These are phyloP conservation scores for Oscarella lobularis DNA, from an alignment of 37 sponge, comb jelly and placozoan genomes.

Conservation along the genomic window DNA sequence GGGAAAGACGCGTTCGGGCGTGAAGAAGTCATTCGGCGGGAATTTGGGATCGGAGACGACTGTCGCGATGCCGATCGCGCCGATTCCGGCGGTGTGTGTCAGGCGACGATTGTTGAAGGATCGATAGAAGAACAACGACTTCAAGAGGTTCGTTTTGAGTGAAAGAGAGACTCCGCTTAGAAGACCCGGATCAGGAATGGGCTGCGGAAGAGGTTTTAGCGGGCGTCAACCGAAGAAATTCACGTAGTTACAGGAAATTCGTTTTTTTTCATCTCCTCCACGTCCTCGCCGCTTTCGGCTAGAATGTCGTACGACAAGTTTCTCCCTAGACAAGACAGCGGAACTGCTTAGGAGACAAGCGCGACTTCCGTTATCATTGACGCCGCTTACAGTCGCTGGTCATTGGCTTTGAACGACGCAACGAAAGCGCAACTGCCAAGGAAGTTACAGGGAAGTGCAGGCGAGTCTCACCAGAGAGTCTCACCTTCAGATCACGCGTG, in stretches of 20 bases:
- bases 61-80: not conserved
- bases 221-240: not conserved
- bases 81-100: not conserved
- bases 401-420: no score
- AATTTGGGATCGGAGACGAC: not conserved
- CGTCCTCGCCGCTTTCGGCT: no score
- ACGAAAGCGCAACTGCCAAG: no score
- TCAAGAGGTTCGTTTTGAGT: not conserved
- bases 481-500: no score
- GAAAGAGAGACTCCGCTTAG: not conserved
- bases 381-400: no score
- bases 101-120: not conserved
- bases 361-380: no score
- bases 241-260: not conserved
- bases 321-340: no score
- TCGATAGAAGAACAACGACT: not conserved
- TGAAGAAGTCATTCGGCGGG: not conserved
- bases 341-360: no score
- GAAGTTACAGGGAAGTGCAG: no score
- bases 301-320: no score
- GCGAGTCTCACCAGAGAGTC: no score
- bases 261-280: not conserved
- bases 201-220: not conserved
- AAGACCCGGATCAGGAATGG: not conserved
- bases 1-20: not conserved